Base-by-base conservation (phyloP, 2,888 invertebrate species). In the Suillia variegata region DNA sequence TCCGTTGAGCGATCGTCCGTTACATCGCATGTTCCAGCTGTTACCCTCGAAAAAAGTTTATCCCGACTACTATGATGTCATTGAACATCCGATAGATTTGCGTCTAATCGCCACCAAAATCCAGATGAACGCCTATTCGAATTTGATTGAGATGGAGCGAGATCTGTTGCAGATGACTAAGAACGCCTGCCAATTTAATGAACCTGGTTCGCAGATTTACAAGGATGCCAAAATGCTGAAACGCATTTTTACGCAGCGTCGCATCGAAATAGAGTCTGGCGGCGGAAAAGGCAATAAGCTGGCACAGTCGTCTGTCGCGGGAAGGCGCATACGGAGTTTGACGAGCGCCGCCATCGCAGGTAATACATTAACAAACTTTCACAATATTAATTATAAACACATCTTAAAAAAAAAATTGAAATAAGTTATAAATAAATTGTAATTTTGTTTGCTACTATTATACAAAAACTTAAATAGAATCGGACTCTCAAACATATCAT, bases 131-230 rank as follows among this genome's bases (percentile, higher is more conserved):
- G 89, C 91, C 56, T 99, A 98, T 77, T 83, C 85, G 0, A 87
- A 84, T 64, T 80, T 98, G 33, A 84, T 84, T 49, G 95, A 96
- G 57, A 85, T 99, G 85, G 97, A 97, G 80, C 89, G 89, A 63
- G 98, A 99, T 84, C 82, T 99, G 38, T 81, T 91, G 66, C 84
- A 93, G 55, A 94, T 99, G 92, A 93, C 93, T 51, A 90, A 92
- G 67, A 99, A 99, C 82, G 98, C 98, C 0, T 97, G 96, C 78
- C 85, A 89, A 17, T 99, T 96, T 77, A 98, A 98, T 80, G 98
- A 98, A 76, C 96, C 98, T 0, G 96, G 96, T 2, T 97, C 97
- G 13, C 91, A 92, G 78, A 97, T 98, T 70, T 98, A 96, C 78
- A 96, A 95, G 82, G 96, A 97, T 82, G 96, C 98, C 1, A 94